Evolutionary conservation across 2,113 vertebrate species (phyloP).

Genomic region (Callipepla squamata): DNA sequence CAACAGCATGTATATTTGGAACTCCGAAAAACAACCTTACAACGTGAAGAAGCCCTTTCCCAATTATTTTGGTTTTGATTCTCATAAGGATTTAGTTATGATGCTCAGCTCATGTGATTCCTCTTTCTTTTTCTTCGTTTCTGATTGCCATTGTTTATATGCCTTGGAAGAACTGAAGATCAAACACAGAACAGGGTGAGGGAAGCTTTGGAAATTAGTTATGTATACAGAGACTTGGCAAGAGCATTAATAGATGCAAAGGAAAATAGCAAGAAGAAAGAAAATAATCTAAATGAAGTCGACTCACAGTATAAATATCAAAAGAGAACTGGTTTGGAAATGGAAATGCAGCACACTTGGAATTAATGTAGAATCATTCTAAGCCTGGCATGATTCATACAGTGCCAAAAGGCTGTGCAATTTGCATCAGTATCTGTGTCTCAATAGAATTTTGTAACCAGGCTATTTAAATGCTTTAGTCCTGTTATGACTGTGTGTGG

Average conservation of each 20-base stretch:
- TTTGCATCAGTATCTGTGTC: conserved; percentile 46
- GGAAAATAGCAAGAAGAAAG: not conserved
- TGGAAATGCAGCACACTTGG: conserved; percentile 25
- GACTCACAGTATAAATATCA: conserved; percentile 39
- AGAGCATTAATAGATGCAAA: conserved; percentile 32
- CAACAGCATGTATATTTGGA: not conserved
- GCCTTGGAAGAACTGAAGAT: conserved; percentile 16
- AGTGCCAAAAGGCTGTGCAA: conserved; percentile 13
- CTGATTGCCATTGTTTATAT: conserved; percentile 36
- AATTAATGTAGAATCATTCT: conserved; percentile 44
- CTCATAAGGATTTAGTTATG: not conserved
- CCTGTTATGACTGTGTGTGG: not conserved
- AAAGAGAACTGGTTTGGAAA: conserved; percentile 43
- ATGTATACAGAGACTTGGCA: conserved; percentile 18
- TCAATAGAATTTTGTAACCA: conserved; percentile 40
- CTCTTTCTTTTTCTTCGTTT: not conserved
- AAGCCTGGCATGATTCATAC: conserved; percentile 6
- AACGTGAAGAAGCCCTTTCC: not conserved
- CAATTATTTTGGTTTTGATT: not conserved
- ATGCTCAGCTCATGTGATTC: not conserved
- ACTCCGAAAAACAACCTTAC: not conserved
- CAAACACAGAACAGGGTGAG: not conserved
- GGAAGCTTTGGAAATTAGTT: conserved; percentile 47
- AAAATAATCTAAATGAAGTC: conserved; percentile 39
- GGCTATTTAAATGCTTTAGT: conserved; percentile 21